Conservation (phyloP, 2,797 vertebrate genomes). For the Poeciliopsis presidionis region DNA sequence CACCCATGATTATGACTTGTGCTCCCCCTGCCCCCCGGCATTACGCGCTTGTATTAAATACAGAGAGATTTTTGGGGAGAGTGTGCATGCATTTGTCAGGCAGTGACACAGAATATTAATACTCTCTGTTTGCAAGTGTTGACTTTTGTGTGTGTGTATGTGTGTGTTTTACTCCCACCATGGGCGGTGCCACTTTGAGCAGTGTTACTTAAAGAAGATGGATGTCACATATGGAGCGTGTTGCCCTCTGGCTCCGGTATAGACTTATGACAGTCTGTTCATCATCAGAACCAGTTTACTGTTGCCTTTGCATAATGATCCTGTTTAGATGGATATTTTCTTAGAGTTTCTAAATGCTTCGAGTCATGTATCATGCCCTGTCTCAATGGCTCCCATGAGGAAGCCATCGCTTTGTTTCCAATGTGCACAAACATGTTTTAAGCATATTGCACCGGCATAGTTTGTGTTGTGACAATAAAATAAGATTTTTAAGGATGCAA, state of each 20-base stretch:
- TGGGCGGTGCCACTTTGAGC: slow-evolving; percentile 62
- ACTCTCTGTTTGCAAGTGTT: slow-evolving; percentile 27
- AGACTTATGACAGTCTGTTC: slow-evolving; percentile 71
- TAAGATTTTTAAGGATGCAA: neutral
- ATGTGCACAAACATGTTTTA: slow-evolving; percentile 9
- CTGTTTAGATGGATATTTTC: slow-evolving; percentile 64
- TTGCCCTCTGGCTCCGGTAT: slow-evolving; percentile 72
- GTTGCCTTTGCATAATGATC: slow-evolving; percentile 73
- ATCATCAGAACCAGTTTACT: slow-evolving; percentile 73
- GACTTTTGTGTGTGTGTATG: slow-evolving; percentile 48
- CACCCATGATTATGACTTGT: slow-evolving; percentile 63
- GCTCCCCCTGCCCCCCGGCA: slow-evolving; percentile 51
- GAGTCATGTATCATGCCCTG: slow-evolving; percentile 40
- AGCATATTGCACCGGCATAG: slow-evolving; percentile 14
- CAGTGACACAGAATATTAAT: slow-evolving; percentile 21
- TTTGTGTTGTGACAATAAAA: slow-evolving; percentile 23
- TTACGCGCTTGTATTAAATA: slow-evolving; percentile 62
- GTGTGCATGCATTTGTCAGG: slow-evolving; percentile 12
- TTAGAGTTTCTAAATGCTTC: slow-evolving; percentile 55
- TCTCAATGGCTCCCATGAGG: slow-evolving; percentile 26
- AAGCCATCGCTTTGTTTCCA: slow-evolving; percentile 25
- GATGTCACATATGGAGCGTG: slow-evolving; percentile 61
- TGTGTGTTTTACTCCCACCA: slow-evolving; percentile 33
- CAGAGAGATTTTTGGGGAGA: slow-evolving; percentile 34
- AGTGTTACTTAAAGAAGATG: slow-evolving; percentile 76